Base-by-base conservation (phyloP, 2,113 vertebrate species). In the Hippocampus zosterae region DNA sequence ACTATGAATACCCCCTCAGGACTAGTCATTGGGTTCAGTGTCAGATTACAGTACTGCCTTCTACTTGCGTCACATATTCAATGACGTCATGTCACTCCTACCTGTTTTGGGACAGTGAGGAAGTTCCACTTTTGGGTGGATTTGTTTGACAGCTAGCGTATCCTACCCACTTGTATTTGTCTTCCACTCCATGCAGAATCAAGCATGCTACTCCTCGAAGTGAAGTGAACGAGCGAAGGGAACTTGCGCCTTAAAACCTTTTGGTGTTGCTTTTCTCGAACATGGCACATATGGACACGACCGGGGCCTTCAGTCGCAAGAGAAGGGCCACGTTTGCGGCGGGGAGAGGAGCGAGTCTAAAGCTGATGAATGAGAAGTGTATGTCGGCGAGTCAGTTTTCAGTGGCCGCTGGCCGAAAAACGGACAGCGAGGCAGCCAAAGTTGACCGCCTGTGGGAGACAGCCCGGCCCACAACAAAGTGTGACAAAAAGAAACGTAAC, bases 201-300 rank as follows among this genome's bases (percentile, higher is more conserved):
- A 71, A 60, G 41, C 69, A 74, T 74, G 81, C 46, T 8, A 27
- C 65, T 23, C 1, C 19, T 33, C 37, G 19, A 52, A 15, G 16
- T 12, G 19, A 52, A 15, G 16, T 15, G 0, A 46, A 16, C 55
- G 3, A 48, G 1, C 42, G 12, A 65, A 59, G 44, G 12, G 1
- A 59, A 72, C 55, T 79, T 63, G 11, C 0, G 3, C 0, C 53
- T 71, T 62, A 4, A 33, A 50, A 37, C 25, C 2, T 23, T 12
- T 41, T 15, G n/a, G 9, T n/a, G 12, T 65, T 27, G 18, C 9
- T 3, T 12, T 8, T 1, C n/a, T 23, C 8, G 8, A 46, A 18
- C 62, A 90, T 91, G 88, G 77, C 48, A 1, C 85, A 85, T 27
- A 59, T 56, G 60, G 73, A 68, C 8, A 33, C 33, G n/a, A 25